Percentiles rank a stretch among this genome's conserved stretches.
phyloP scores from a whole-genome alignment of 35 echinoderm and acorn worm species.

The Apostichopus japonicus region DNA sequence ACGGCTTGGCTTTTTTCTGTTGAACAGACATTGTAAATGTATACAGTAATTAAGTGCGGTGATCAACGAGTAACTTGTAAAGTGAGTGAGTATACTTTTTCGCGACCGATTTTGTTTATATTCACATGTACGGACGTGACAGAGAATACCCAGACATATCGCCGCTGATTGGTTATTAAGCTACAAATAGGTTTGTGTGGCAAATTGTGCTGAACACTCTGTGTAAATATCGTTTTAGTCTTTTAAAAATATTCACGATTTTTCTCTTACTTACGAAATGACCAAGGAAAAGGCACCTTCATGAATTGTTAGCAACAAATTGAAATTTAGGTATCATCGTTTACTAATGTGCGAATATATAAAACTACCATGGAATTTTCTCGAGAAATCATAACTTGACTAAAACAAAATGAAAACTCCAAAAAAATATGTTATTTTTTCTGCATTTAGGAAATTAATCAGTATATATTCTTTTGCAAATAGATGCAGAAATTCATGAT shows the following conservation, averaged over 20 bases:
- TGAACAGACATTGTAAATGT: background rate
- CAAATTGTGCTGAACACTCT: background rate
- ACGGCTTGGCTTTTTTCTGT: background rate
- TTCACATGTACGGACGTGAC: background rate
- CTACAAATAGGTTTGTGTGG: background rate
- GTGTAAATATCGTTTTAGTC: constrained; percentile 15
- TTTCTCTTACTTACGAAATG: background rate
- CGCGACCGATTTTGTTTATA: constrained; percentile 16
- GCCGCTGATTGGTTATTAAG: constrained; percentile 14
- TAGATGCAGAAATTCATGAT: constrained; percentile 8
- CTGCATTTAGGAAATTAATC: background rate
- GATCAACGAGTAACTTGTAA: background rate
- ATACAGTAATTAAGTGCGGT: background rate
- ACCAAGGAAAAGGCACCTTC: no score
- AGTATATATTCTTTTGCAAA: background rate
- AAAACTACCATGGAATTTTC: background rate
- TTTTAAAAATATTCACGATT: constrained; percentile 14
- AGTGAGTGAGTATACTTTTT: background rate
- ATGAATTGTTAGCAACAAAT: background rate
- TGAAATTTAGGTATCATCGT: no score
- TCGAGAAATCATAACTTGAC: background rate
- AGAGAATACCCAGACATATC: background rate
- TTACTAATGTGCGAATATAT: background rate
- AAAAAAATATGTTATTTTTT: background rate
- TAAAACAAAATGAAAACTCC: background rate